Conservation (phyloP, 2,888 invertebrate genomes). For the Pheosia tremula region DNA sequence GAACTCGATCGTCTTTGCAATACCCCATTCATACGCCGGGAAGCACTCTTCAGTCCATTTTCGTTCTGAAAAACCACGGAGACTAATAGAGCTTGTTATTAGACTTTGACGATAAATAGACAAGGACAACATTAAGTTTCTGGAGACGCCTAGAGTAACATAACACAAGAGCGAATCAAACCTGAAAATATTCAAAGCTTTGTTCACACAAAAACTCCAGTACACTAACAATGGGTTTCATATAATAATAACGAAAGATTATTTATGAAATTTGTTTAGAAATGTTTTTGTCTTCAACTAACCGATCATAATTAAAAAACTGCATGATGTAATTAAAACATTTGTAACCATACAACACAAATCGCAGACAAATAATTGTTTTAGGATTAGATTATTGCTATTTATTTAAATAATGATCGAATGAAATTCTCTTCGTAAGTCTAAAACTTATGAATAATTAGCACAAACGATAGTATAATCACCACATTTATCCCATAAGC, state of each 20-base stretch:
- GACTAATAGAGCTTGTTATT: neutral
- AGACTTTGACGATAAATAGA: too few relatives aligned
- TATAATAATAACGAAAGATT: too few relatives aligned
- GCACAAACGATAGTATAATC: too few relatives aligned
- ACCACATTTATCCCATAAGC: too few relatives aligned
- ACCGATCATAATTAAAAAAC: constrained; percentile 1
- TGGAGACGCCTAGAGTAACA: too few relatives aligned
- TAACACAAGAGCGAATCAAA: too few relatives aligned
- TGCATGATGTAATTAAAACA: constrained; percentile 7
- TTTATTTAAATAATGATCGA: neutral
- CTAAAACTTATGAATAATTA: too few relatives aligned
- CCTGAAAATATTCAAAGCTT: too few relatives aligned
- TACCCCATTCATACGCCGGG: constrained; percentile 49
- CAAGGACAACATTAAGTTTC: too few relatives aligned
- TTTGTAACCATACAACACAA: neutral
- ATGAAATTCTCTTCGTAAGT: neutral
- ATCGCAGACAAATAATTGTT: neutral
- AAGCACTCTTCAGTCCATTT: constrained; percentile 55
- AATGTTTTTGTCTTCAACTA: neutral
- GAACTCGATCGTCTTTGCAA: constrained; percentile 54
- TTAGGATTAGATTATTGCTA: neutral
- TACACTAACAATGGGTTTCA: too few relatives aligned
- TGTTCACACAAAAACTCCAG: too few relatives aligned
- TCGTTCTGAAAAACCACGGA: constrained; percentile 40
- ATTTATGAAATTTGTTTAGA: too few relatives aligned